Evolutionary conservation across 2,113 vertebrate genomes (phyloP).

Genomic region (Lophotis ruficrista): DNA sequence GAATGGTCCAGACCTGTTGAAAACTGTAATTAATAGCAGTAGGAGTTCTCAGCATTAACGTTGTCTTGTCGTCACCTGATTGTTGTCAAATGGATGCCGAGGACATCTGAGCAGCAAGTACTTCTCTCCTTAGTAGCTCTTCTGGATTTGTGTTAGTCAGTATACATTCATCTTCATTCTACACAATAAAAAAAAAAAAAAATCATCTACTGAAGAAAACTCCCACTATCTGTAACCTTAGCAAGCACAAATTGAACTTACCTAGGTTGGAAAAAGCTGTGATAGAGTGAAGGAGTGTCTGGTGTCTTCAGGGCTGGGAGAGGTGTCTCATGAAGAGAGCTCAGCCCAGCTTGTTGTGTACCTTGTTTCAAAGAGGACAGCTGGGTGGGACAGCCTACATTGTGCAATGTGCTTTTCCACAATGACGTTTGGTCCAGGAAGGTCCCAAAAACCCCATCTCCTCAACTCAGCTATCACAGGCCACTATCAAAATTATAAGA

Average conservation of each 20-base stretch:
- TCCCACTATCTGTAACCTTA: neutral
- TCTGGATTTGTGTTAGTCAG: neutral
- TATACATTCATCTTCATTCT: fast-evolving
- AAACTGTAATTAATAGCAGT: neutral
- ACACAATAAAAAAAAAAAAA: neutral
- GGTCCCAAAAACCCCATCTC: neutral
- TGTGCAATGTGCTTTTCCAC: neutral
- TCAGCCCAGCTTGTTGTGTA: neutral
- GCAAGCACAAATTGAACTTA: neutral
- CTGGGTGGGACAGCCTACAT: fast-evolving
- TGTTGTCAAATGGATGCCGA: neutral
- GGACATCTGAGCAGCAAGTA: neutral
- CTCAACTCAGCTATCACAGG: neutral
- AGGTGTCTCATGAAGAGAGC: neutral
- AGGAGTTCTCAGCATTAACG: fast-evolving
- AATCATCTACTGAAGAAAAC: fast-evolving
- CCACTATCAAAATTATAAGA: neutral
- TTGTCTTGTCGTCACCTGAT: neutral
- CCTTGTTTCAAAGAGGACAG: neutral
- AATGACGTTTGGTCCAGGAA: neutral
- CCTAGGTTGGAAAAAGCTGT: neutral
- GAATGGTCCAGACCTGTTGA: neutral
- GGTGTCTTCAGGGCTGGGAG: neutral
- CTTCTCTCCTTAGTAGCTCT: neutral
- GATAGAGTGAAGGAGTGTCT: neutral